Percentiles rank a stretch among this genome's conserved stretches.
These are phyloP conservation scores for Apamea anceps DNA, from an alignment of 2,888 invertebrate genomes.

Conservation along the genomic window DNA sequence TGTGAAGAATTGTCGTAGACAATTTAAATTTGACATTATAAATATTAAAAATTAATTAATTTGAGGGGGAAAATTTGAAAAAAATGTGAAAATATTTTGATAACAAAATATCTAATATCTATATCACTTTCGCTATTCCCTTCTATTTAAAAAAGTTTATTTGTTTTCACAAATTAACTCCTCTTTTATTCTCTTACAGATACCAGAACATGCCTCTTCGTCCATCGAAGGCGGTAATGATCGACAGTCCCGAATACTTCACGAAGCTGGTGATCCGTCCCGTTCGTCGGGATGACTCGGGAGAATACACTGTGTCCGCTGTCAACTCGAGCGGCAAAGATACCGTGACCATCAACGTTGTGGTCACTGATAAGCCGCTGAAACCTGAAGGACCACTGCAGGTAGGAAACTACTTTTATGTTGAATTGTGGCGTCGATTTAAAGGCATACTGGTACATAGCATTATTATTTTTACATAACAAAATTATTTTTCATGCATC, in stretches of 20 bases:
- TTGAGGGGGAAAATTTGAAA: too few species aligned
- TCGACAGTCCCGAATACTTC: slow-evolving; percentile 96
- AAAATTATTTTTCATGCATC: too few species aligned
- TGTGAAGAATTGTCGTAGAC: background rate
- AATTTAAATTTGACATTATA: background rate
- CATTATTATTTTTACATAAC: too few species aligned
- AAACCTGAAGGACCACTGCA: slow-evolving; percentile 97
- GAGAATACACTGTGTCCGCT: slow-evolving; percentile 96
- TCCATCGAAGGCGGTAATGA: slow-evolving; percentile 92
- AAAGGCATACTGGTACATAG: too few species aligned
- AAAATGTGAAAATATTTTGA: too few species aligned
- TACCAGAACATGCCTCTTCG: slow-evolving; percentile 94
- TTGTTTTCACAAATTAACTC: background rate
- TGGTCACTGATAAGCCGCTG: slow-evolving; percentile 96
- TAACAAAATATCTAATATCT: background rate
- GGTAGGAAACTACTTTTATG: slow-evolving; percentile 80
- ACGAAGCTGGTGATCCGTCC: slow-evolving; percentile 96
- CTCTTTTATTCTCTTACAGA: slow-evolving; percentile 74
- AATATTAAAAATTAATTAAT: too few species aligned
- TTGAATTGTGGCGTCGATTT: too few species aligned
- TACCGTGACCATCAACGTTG: slow-evolving; percentile 94
- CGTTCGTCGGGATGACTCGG: slow-evolving; percentile 94
- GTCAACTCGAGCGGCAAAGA: slow-evolving; percentile 97
- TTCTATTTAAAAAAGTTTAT: too few species aligned
- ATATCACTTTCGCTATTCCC: background rate